Base-by-base conservation (phyloP, 2,888 invertebrate species). In the Mycogona germanica region DNA sequence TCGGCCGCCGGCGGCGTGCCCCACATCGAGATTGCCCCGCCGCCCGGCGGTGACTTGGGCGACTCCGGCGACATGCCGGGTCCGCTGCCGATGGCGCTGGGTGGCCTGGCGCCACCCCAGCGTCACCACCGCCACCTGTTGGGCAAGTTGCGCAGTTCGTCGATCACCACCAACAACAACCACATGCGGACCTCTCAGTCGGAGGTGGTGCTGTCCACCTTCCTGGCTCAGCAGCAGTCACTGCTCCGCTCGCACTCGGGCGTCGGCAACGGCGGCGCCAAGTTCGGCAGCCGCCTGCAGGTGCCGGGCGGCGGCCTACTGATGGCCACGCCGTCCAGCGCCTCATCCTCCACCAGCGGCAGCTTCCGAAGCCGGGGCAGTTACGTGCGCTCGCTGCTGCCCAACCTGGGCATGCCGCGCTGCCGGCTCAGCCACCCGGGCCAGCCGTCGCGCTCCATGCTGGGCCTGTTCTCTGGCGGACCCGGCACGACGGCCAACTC, bases 281-380 rank as follows among this genome's bases (percentile, higher is more conserved):
- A 29, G 14, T 50, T 26, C 19, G 50, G 50, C 12, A 50, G 40
- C 17, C 40, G 50, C 6, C 40, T 50, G 17, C 50, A 50, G 9
- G 40, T 50, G 19, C 48, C 48, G 7, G 19, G 48, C n/a, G n/a
- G n/a, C n/a, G n/a, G n/a, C n/a, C n/a, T n/a, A n/a, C n/a, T n/a
- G n/a, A n/a, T n/a, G n/a, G n/a, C n/a, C n/a, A n/a, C n/a, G n/a
- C n/a, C n/a, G n/a, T n/a, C n/a, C n/a, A n/a, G n/a, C n/a, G n/a
- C 45, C 25, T 28, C 45, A 7, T 14, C 25, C 14, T 21, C 45
- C 28, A 19, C 45, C 28, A 29, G 45, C 28, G 45, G 45, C 45
- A 45, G 26, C 28, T 12, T 45, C 3, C 25, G 28, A n/a, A 45
- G 28, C 19, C 9, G 26, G 25, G 9, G 26, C 45, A 45, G 45